These are phyloP conservation scores for Cryptocephalus primarius DNA, from an alignment of 2,888 invertebrate genomes.

Conservation along the genomic window DNA sequence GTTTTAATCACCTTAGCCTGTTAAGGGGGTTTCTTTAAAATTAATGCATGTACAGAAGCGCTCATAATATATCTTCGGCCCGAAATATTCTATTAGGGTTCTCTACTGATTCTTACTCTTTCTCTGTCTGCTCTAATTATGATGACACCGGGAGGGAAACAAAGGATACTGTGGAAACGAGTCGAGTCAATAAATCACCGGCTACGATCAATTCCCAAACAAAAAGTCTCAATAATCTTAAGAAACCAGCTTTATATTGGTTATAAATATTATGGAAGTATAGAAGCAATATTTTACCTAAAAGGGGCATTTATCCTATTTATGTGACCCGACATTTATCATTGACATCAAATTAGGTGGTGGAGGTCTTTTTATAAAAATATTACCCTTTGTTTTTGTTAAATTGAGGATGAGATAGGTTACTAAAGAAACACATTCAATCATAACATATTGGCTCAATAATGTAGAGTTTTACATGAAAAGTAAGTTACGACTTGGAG, in stretches of 20 bases:
- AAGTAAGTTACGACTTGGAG: too few relatives aligned
- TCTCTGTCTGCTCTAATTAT: conserved; percentile 7
- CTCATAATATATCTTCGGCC: conserved; percentile 18
- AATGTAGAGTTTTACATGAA: neutral
- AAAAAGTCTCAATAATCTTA: neutral
- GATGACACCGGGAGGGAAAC: conserved; percentile 5
- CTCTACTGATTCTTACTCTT: neutral
- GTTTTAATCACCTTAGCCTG: conserved; percentile 13
- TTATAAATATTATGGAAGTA: conserved; percentile 1
- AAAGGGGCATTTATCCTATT: conserved; percentile 7
- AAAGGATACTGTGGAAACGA: conserved; percentile 7
- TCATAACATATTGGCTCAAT: conserved; percentile 5
- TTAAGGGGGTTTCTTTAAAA: conserved; percentile 15
- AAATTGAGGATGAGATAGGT: conserved; percentile 10
- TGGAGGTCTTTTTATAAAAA: conserved; percentile 10
- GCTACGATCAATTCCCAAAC: neutral
- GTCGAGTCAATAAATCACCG: conserved; percentile 5
- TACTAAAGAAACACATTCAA: conserved; percentile 8
- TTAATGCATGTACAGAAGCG: conserved; percentile 16
- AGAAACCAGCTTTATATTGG: neutral
- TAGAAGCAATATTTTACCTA: conserved; percentile 6
- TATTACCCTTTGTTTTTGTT: conserved; percentile 11
- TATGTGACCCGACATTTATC: conserved; percentile 8
- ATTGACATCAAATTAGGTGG: conserved; percentile 9
- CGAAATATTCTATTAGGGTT: conserved; percentile 13